Base-by-base conservation (phyloP, 2,888 invertebrate genomes). In the Latheticus oryzae region DNA sequence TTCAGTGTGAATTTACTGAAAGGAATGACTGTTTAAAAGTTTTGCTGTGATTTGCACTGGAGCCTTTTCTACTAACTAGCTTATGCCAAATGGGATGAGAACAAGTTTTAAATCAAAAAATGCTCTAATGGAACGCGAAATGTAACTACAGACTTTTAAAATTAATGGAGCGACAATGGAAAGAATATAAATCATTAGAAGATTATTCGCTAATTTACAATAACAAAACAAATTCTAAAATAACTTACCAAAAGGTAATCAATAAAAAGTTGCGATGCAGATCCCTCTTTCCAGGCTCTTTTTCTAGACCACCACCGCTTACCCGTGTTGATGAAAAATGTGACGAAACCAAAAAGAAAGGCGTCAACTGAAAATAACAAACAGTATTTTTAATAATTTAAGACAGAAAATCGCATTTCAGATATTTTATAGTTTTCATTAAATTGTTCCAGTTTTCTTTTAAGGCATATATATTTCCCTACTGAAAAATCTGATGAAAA, bases 351-450 rank as follows among this genome's bases (percentile, higher is more conserved):
- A 45, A 45, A 13, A 47, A n/a, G 52, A 40, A 48, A 42, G 37
- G 32, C 48, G 53, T 59, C 60, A 67, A 65, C 68, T 67, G 68
- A 58, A 71, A 69, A 63, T 54, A 66, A 68, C 63, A 70, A 67
- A 58, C 64, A 65, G 60, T 62, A 68, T 62, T 65, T 64, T 69
- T 64, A 67, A 67, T 64, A 67, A 66, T 66, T 62, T 63, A 69
- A 54, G 58, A 38, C 45, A 42, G 51, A 64, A 65, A 66, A 64
- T 61, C 62, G 58, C 60, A 62, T 61, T 62, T 61, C 42, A 60
- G 66, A 66, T 69, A 69, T 69, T 70, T 67, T 71, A 69, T 68
- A 67, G 68, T 71, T 70, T 70, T 71, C 67, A 69, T 70, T 71
- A 72, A 69, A 70, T 64, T 61, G 66, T 65, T 67, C 62, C 60